These are phyloP conservation scores for Heterodera filipjevi DNA, from an alignment of 2,888 invertebrate species.

Conservation along the genomic window DNA sequence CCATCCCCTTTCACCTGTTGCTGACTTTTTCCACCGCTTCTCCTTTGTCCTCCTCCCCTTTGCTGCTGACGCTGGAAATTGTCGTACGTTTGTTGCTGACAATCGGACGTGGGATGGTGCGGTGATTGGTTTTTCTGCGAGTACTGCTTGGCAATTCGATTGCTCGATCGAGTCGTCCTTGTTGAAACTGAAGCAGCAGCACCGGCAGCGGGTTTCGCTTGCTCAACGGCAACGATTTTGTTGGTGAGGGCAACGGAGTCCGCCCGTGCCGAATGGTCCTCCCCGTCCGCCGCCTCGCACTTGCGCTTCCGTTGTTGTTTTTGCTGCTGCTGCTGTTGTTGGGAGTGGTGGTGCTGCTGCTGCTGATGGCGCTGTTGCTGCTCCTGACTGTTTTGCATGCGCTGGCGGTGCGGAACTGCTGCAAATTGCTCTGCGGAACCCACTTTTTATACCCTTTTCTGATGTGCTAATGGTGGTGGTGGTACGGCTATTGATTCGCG, in stretches of 20 bases:
- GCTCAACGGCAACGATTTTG: slow-evolving; percentile 7
- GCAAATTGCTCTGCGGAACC: not conserved
- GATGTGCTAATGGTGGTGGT: not conserved
- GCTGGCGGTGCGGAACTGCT: not conserved
- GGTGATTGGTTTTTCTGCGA: not conserved
- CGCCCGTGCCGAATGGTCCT: not conserved
- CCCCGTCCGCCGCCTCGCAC: slow-evolving; percentile 2
- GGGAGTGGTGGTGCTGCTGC: not conserved
- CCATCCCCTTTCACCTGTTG: not conserved
- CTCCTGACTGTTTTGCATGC: slow-evolving; percentile 15
- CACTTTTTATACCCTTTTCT: not conserved
- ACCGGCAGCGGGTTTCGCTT: not conserved
- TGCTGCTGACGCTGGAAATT: not conserved
- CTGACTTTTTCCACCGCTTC: not conserved
- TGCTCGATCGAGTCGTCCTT: not conserved
- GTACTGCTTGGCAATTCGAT: slow-evolving; percentile 7
- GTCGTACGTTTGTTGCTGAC: not conserved
- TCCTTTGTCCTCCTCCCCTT: slow-evolving; percentile 3
- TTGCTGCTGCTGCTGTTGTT: not conserved
- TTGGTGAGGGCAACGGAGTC: not conserved
- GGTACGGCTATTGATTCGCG: not conserved
- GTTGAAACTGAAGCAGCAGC: not conserved
- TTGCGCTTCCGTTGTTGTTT: not conserved
- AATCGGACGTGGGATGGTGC: not conserved
- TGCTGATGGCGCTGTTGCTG: slow-evolving; percentile 14